Evolutionary conservation across 1,140 invertebrate genomes (phyloP), one percentile per base, ranked within the genome.

Genomic region (Polypedilum vanderplanki): DNA sequence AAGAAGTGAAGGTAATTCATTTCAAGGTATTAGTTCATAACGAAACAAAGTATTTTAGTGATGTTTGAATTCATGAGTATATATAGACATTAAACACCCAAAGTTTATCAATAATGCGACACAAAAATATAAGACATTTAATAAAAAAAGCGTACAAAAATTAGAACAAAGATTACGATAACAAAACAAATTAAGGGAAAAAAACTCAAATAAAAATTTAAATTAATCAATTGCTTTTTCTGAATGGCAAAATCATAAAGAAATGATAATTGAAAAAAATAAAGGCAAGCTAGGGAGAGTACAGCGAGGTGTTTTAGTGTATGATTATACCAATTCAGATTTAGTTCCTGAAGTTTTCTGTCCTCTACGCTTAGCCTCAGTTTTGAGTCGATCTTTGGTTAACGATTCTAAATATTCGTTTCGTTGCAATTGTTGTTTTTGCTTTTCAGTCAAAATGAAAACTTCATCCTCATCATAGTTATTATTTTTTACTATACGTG

Each of bases 311-410:
- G 15, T 15, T 74, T 74, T 40, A 20, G 17, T n/a, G 40, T 7
- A 33, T 17, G 40, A 73, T 74, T 77, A 80, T 88, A 88, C 87
- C 87, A 88, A 83, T 83, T 88, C 87, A 76, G 83, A 85, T 83
- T 87, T 88, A 83, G 85, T 88, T 77, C 87, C 87, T 73, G 85
- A 84, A 9, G 85, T 85, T 79, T 86, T 87, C 78, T 87, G 86
- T 46, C 87, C 87, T 76, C 87, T 80, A 82, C 86, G 86, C 76
- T 87, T 83, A 82, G 87, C 87, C 81, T 88, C 87, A 65, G 82
- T 80, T 77, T 87, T 86, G 75, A 88, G 82, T 79, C 88, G 87
- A 77, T 88, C 86, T 82, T 88, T 88, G 77, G 83, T 87, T 83
- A 87, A 84, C 40, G 83, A 80, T 74, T 83, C 82, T 77, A 87